A percentile compares a stretch with the other conserved stretches of the same genome.
phyloP scores from a whole-genome alignment of 2,113 vertebrate genomes.

The Ellobius talpinus region DNA sequence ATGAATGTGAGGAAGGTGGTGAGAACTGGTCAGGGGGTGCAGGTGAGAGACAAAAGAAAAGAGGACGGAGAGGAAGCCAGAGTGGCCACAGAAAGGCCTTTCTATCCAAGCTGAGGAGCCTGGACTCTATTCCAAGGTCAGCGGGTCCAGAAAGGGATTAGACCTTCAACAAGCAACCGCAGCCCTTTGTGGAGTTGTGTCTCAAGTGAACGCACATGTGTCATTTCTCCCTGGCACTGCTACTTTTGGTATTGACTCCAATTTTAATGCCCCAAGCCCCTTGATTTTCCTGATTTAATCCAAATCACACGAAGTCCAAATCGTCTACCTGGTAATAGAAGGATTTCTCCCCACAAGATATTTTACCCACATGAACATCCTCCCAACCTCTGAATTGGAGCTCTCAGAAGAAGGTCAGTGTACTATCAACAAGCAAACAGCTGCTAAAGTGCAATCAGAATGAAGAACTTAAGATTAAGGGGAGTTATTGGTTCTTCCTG shows the following conservation, averaged over 20 bases:
- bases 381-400: not conserved
- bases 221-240: not conserved
- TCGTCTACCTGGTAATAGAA: not conserved
- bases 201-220: not conserved
- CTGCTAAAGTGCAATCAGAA: constrained; percentile 38
- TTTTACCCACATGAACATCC: not conserved
- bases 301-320: not conserved
- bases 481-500: not conserved
- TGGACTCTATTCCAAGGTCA: not conserved
- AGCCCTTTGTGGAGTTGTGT: not conserved
- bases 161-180: not conserved
- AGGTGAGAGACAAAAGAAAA: not conserved
- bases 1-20: not conserved
- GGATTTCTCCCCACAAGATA: not conserved
- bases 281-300: constrained; percentile 35
- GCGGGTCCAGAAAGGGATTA: not conserved
- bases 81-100: not conserved
- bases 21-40: not conserved
- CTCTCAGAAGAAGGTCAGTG: not conserved
- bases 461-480: not conserved
- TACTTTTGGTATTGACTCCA: not conserved
- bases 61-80: not conserved
- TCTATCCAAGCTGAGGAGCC: not conserved
- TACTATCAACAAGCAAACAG: constrained; percentile 20
- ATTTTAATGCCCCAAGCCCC: not conserved